A percentile compares a stretch with the other conserved stretches of the same genome.
These are phyloP conservation scores for Cosmia trapezina DNA, from an alignment of 2,888 invertebrate species.

Conservation along the genomic window DNA sequence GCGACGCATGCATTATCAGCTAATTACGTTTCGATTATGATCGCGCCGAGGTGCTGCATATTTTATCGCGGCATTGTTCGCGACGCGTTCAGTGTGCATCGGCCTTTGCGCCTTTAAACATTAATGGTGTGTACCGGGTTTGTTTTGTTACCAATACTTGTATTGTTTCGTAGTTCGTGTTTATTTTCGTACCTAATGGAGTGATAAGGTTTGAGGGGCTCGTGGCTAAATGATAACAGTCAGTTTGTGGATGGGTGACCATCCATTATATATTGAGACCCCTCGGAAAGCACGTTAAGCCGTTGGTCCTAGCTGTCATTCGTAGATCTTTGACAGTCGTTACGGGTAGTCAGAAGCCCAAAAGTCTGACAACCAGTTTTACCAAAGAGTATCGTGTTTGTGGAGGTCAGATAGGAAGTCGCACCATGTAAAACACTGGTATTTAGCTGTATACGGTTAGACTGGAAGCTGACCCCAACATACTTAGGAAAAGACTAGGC, in stretches of 20 bases:
- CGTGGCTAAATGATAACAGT: not conserved
- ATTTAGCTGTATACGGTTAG: not conserved
- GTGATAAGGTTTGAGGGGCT: slow-evolving; percentile 20
- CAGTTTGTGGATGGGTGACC: no score
- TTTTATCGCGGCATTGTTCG: slow-evolving; percentile 73
- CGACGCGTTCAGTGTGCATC: slow-evolving; percentile 62
- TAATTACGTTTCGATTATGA: slow-evolving; percentile 77
- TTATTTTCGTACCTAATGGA: slow-evolving; percentile 45
- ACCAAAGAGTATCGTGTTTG: not conserved
- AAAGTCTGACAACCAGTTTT: not conserved
- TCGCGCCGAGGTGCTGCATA: slow-evolving; percentile 75
- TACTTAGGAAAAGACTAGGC: not conserved
- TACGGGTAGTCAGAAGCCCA: not conserved
- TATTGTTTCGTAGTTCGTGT: slow-evolving; percentile 38
- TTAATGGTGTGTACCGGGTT: slow-evolving; percentile 52
- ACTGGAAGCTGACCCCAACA: not conserved
- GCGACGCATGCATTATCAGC: slow-evolving; percentile 71
- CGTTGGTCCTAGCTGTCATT: not conserved
- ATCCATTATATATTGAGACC: not conserved
- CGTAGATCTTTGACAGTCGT: not conserved
- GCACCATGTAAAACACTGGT: not conserved
- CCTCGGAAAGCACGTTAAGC: not conserved
- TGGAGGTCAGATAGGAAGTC: not conserved
- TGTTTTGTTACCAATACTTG: slow-evolving; percentile 61
- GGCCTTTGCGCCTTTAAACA: slow-evolving; percentile 65